phyloP scores from a whole-genome alignment of 1,140 invertebrate species.

The Uloborus diversus region DNA sequence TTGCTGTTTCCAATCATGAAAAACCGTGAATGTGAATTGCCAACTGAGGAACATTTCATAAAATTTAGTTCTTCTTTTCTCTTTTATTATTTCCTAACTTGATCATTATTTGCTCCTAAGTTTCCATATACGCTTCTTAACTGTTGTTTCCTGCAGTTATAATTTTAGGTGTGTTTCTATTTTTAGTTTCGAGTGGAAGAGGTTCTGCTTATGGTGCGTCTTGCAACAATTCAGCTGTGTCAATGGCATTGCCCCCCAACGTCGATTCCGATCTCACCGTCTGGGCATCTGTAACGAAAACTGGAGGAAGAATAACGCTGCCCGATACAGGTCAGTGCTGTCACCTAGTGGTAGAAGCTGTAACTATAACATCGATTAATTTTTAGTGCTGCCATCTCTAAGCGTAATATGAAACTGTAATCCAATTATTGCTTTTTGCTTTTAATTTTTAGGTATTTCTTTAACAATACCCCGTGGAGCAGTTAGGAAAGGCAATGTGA shows the following conservation, averaged over 20 bases:
- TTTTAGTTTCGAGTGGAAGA: conserved; percentile 41
- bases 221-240: conserved; percentile 43
- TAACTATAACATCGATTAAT: background rate
- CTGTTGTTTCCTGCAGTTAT: no score
- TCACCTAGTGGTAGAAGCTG: background rate
- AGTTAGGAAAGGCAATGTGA: conserved; percentile 78
- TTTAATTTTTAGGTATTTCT: conserved; percentile 72
- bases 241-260: conserved; percentile 59
- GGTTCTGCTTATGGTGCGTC: conserved; percentile 33
- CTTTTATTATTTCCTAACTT: no score
- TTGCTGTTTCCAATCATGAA: no score
- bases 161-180: no score
- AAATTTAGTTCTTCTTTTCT: background rate
- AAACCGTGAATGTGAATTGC: no score
- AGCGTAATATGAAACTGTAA: background rate
- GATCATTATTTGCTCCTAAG: no score
- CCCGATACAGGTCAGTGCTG: conserved; percentile 68
- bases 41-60: no score
- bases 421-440: background rate
- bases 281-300: conserved; percentile 72
- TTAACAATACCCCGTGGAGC: conserved; percentile 88
- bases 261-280: conserved; percentile 70
- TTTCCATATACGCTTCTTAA: no score
- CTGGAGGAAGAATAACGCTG: conserved; percentile 80
- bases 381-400: conserved; percentile 20